Base-by-base conservation (phyloP, 2,888 invertebrate species). In the Busseola fusca region DNA sequence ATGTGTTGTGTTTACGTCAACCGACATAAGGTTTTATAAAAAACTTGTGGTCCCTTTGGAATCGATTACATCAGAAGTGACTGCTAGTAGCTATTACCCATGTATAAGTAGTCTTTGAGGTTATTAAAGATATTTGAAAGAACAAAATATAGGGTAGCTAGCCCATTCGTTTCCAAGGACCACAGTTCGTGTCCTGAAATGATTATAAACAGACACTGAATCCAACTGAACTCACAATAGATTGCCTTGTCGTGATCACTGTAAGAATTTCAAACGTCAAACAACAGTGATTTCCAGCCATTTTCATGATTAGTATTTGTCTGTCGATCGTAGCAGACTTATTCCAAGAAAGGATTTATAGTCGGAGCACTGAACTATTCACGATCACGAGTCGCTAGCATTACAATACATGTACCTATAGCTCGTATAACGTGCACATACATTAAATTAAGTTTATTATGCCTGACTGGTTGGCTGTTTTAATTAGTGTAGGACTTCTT, bases 251-350 rank as follows among this genome's bases (percentile, higher is more conserved):
- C 82, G 82, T 80, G 79, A 82, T 59, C 68, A 64, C 78, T 82
- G 78, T 79, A 78, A 82, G 79, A 78, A 80, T 65, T 82, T 78
- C 69, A 69, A 80, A 80, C 69, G 79, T 73, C 79, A 73, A 80
- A 79, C 80, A 65, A 58, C 66, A 82, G 74, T 82, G 83, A 82
- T 80, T 80, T 70, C 80, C 69, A 69, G 56, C 83, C 80, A 79
- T 82, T 73, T 82, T 82, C 80, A 70, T 67, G 80, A 82, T 80
- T 82, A 80, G 74, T 83, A 82, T 79, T 80, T 82, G 83, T 80
- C 83, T 79, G 74, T 68, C 69, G 67, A 79, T 79, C 62, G 63
- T 52, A 65, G 58, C 71, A 71, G 74, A 82, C 79, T n/a, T 75
- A 62, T 81, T 81, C 81, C 81, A 70, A 81, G 81, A 83, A 81